A percentile compares a stretch with the other conserved stretches of the same genome.
These are phyloP conservation scores for Galemys pyrenaicus DNA, from an alignment of 2,113 vertebrate species.

Conservation along the genomic window DNA sequence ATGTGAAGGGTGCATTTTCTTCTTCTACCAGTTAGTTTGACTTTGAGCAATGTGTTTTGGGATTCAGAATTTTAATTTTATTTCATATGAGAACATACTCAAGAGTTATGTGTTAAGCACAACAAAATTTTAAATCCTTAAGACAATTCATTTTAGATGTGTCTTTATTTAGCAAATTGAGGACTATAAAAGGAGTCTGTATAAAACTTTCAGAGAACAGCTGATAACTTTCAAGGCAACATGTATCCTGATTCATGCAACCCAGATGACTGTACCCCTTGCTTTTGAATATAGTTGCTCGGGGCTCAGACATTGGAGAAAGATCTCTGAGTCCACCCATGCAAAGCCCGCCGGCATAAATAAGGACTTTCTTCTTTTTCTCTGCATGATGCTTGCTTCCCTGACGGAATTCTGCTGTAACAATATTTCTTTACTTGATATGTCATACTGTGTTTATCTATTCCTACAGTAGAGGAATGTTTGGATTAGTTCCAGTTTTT, in stretches of 20 bases:
- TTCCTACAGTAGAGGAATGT: background rate
- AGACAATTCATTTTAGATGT: background rate
- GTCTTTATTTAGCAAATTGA: background rate
- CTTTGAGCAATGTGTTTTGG: background rate
- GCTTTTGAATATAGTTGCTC: too few species aligned
- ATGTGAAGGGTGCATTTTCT: background rate
- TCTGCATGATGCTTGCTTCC: too few species aligned
- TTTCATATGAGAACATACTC: background rate
- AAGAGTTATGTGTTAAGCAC: background rate
- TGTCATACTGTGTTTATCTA: background rate
- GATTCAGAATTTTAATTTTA: background rate
- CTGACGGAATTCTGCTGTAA: background rate
- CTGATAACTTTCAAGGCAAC: too few species aligned
- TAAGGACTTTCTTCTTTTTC: too few species aligned
- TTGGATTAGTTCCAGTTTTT: background rate
- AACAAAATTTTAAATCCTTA: background rate
- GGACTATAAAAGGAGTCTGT: background rate
- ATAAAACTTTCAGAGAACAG: too few species aligned
- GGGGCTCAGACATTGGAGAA: too few species aligned
- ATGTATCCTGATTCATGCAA: too few species aligned
- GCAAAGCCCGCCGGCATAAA: too few species aligned
- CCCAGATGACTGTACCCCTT: too few species aligned
- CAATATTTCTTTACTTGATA: background rate
- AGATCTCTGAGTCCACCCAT: too few species aligned
- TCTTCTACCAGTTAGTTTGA: background rate